phyloP scores from a whole-genome alignment of 2,113 vertebrate genomes.

The Sphaerodactylus townsendi region DNA sequence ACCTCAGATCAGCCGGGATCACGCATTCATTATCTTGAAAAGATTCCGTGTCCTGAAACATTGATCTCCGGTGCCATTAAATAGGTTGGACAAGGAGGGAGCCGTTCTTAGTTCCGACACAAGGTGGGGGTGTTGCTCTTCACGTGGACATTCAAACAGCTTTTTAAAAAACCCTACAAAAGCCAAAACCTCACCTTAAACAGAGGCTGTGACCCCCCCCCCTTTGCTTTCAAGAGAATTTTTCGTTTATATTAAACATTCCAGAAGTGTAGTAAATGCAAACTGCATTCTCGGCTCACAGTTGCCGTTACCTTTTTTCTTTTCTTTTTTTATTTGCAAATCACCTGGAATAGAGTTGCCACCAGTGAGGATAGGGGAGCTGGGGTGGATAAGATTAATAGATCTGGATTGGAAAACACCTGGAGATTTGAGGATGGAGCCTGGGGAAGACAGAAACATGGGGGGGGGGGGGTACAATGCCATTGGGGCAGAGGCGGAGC shows the following conservation, averaged over 20 bases:
- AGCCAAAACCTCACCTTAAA: conserved; percentile 47
- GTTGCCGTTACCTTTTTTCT: too few relatives aligned
- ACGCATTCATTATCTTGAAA: conserved; percentile 54
- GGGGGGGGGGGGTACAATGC: too few relatives aligned
- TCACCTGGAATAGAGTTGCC: too few relatives aligned
- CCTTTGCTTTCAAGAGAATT: conserved; percentile 37
- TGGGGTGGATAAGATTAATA: too few relatives aligned
- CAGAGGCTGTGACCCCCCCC: conserved; percentile 58
- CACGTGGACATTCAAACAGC: neutral
- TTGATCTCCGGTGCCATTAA: conserved; percentile 39
- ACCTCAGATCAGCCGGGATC: conserved; percentile 45
- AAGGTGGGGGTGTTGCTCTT: conserved; percentile 75
- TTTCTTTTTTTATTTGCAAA: too few relatives aligned
- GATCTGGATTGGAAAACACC: too few relatives aligned
- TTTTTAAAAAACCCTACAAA: neutral
- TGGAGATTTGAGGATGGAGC: too few relatives aligned
- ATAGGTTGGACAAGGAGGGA: neutral
- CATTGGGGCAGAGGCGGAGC: too few relatives aligned
- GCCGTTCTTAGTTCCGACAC: rapidly evolving
- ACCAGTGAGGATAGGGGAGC: too few relatives aligned
- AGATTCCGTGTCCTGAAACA: conserved; percentile 44
- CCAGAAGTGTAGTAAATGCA: conserved; percentile 27
- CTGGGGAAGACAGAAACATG: too few relatives aligned
- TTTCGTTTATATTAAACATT: conserved; percentile 43
- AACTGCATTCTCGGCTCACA: conserved; percentile 12